Conservation (phyloP, 1,140 invertebrate species). For the Macrocentrus cingulum region DNA sequence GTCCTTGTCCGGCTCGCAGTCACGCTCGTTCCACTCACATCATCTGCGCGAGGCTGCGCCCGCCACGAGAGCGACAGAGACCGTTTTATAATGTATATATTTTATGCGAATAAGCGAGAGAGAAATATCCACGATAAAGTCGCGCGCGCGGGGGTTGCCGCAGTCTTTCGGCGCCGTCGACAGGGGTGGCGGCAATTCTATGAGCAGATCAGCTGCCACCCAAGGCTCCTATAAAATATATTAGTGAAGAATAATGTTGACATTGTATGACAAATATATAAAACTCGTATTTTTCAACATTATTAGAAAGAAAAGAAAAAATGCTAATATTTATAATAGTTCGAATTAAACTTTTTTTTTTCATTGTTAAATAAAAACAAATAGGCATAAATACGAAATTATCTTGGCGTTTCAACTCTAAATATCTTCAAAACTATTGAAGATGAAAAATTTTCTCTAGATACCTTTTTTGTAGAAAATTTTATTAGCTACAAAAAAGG, state of each 20-base stretch:
- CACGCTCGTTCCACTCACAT: conserved; percentile 15
- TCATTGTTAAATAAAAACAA: too few relatives aligned
- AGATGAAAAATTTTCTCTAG: too few relatives aligned
- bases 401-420: too few relatives aligned
- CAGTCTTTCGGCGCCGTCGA: conserved; percentile 24
- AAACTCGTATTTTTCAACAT: neutral
- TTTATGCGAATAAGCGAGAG: conserved; percentile 19
- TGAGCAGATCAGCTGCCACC: conserved; percentile 17
- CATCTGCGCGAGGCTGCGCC: conserved; percentile 8
- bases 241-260: conserved; percentile 57
- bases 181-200: conserved; percentile 20
- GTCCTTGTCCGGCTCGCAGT: conserved; percentile 43
- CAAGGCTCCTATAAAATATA: conserved; percentile 56
- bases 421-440: too few relatives aligned
- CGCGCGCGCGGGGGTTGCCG: conserved; percentile 29
- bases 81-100: neutral
- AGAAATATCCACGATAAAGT: conserved; percentile 51
- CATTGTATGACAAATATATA: conserved; percentile 32
- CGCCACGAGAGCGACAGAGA: neutral
- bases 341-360: too few relatives aligned
- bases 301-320: conserved; percentile 8
- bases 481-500: too few relatives aligned
- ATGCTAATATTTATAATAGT: too few relatives aligned
- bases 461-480: too few relatives aligned
- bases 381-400: too few relatives aligned